These are phyloP conservation scores for Podarcis muralis DNA, from an alignment of 2,113 vertebrate genomes.

Conservation along the genomic window DNA sequence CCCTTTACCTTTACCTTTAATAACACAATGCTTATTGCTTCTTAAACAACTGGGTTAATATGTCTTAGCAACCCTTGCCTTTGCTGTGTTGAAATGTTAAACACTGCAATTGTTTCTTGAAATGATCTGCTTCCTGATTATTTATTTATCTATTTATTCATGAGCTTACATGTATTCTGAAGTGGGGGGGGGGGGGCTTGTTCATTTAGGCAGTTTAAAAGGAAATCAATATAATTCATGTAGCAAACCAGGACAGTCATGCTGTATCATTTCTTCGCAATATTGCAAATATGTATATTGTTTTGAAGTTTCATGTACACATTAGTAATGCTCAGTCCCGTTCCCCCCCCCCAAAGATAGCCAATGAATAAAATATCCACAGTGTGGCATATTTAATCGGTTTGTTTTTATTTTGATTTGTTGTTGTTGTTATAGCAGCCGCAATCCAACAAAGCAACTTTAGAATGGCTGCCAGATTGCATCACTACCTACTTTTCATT, in stretches of 20 bases:
- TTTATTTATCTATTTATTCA: neutral
- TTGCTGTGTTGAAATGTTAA: neutral
- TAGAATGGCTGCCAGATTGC: neutral
- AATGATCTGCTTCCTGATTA: constrained; percentile 39
- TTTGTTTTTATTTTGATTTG: constrained; percentile 28
- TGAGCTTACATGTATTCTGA: constrained; percentile 37
- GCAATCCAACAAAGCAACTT: neutral
- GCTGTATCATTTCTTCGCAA: constrained; percentile 59
- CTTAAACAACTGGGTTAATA: neutral
- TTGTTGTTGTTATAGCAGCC: neutral
- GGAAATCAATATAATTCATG: constrained; percentile 61
- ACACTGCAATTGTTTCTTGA: neutral
- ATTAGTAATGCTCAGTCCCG: constrained; percentile 38
- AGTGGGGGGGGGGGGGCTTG: neutral
- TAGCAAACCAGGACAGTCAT: constrained; percentile 61
- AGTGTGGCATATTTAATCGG: constrained; percentile 20
- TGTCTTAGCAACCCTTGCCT: neutral
- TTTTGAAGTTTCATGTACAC: constrained; percentile 4
- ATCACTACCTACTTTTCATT: neutral
- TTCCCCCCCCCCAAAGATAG: constrained; percentile 47
- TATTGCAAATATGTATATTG: neutral
- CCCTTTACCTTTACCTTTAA: neutral
- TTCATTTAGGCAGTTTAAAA: constrained; percentile 52
- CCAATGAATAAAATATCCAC: constrained; percentile 36
- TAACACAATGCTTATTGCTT: neutral